These are phyloP conservation scores for Benitochromis conjunctus DNA, from an alignment of 2,113 vertebrate genomes.

Conservation along the genomic window DNA sequence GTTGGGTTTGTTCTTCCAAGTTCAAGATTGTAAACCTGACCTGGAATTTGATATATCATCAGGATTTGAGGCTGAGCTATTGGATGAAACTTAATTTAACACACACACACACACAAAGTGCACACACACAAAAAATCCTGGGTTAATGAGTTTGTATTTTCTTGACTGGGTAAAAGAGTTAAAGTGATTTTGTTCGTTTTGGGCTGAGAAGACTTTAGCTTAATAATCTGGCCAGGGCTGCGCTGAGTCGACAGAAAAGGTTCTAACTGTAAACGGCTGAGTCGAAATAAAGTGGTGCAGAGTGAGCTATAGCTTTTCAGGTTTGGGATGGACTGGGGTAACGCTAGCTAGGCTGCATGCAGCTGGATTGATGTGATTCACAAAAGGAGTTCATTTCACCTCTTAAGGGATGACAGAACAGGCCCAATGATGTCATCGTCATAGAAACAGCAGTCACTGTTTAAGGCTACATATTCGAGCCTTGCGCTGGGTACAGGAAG, in stretches of 20 bases:
- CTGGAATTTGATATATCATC: constrained; percentile 4
- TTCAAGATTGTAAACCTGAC: constrained; percentile 4
- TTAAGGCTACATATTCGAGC: constrained; percentile 30
- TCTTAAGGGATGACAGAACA: constrained; percentile 24
- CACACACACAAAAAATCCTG: background rate
- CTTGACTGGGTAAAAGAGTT: background rate
- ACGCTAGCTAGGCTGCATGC: background rate
- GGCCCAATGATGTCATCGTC: constrained; percentile 47
- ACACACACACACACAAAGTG: background rate
- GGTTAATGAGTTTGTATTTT: background rate
- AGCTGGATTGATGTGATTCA: constrained; percentile 33
- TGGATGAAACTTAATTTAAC: background rate
- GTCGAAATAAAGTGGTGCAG: background rate
- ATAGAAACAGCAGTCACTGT: constrained; percentile 50
- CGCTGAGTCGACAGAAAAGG: constrained; percentile 5
- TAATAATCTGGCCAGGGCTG: constrained; percentile 11
- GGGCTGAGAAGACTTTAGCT: background rate
- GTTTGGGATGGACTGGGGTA: background rate
- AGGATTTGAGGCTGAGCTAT: background rate
- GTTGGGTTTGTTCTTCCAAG: background rate
- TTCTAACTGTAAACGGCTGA: background rate
- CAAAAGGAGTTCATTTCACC: constrained; percentile 24
- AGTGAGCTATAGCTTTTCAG: constrained; percentile 5
- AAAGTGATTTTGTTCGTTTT: constrained; percentile 4
- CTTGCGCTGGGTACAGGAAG: constrained; percentile 49